Base-by-base conservation (phyloP, 2,797 vertebrate species). In the Chanos chanos region DNA sequence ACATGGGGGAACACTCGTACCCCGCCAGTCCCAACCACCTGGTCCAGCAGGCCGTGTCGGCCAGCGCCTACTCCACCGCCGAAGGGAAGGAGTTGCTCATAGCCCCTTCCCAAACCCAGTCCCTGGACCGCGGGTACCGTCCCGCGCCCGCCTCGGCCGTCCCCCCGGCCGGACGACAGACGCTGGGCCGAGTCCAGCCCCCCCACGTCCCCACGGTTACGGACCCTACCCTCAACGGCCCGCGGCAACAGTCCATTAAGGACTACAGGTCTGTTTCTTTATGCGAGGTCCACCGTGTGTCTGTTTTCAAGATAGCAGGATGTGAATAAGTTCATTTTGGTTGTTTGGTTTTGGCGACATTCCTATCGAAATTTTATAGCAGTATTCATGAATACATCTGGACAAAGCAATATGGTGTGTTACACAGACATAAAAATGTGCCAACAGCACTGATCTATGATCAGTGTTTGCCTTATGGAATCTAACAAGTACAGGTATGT, bases 1-100 rank as follows among this genome's bases (percentile, higher is more conserved):
- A 94, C 0, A 72, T 51, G 0, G 89, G 87, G 0, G 88, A 90
- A 53, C 89, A 89, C 74, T 95, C 92, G 0, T 94, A 92, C 83
- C 93, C 91, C 0, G 91, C 92, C 8, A 94, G 93, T 69, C 94
- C 94, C 74, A 93, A 87, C 83, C 92, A 94, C 74, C 88, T 91
- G 0, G 78, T 85, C 0, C 84, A 87, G 72, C 92, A 90, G 81
- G 80, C 89, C n/a, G 71, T 88, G 44, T 72, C 76, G n/a, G 61
- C 86, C 0, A 64, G 76, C 0, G 68, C 86, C 27, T 89, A 91
- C 72, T 77, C 90, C 19, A 39, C 81, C 0, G 80, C 89, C 0
- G 78, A 81, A 54, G 79, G 82, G 78, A 90, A 92, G 69, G 93
- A 93, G 6, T 88, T 89, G 63, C 86, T 89, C 55, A 76, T 89